Evolutionary conservation across 35 echinoderm and acorn worm genomes (phyloP).

Genomic region (Patiria miniata): DNA sequence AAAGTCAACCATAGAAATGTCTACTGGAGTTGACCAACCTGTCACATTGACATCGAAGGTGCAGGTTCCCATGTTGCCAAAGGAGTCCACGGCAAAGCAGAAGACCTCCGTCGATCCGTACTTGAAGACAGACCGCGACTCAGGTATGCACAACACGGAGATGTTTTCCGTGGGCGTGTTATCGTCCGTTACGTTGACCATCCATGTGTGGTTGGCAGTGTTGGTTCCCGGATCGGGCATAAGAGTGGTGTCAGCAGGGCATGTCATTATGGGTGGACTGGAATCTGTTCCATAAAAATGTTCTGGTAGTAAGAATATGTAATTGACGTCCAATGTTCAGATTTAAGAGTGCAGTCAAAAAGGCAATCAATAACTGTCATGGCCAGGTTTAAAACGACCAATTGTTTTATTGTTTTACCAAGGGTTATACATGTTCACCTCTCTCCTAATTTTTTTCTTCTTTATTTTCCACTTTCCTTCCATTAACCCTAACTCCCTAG

Average conservation of each 20-base stretch:
- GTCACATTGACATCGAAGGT: background rate
- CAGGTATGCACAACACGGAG: background rate
- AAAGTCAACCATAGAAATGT: too few species aligned
- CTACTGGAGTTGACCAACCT: background rate
- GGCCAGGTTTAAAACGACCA: too few species aligned
- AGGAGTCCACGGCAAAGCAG: background rate
- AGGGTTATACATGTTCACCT: too few species aligned
- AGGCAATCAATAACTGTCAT: too few species aligned
- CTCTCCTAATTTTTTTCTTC: too few species aligned
- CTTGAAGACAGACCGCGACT: background rate
- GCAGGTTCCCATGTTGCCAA: background rate
- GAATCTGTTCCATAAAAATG: too few species aligned
- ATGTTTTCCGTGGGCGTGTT: background rate
- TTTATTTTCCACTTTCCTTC: too few species aligned
- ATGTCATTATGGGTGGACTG: background rate
- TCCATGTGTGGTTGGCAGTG: background rate
- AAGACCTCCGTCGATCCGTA: background rate
- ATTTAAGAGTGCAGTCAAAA: too few species aligned
- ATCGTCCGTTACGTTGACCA: background rate
- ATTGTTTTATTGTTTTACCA: too few species aligned
- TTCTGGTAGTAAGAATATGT: too few species aligned
- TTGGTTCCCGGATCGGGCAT: background rate
- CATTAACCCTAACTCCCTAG: too few species aligned
- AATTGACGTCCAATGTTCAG: too few species aligned
- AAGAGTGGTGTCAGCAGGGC: background rate